phyloP scores from a whole-genome alignment of 2,797 vertebrate species.

The Mormyrops attenuatus region DNA sequence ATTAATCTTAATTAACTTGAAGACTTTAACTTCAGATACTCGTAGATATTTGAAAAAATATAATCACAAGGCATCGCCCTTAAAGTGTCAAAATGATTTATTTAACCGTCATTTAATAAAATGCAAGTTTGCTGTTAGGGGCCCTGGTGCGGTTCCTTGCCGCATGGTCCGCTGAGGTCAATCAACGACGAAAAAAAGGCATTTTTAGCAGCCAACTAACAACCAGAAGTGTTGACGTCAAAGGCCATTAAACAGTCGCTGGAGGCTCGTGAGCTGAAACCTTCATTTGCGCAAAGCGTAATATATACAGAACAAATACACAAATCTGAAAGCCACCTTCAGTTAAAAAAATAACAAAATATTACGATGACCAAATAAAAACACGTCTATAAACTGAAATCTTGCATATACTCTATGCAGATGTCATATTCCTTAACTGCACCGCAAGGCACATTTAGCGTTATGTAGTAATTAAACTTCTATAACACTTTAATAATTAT shows the following conservation, averaged over 20 bases:
- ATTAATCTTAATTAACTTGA: neutral
- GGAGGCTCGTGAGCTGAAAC: neutral
- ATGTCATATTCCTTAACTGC: neutral
- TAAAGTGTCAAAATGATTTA: constrained; percentile 9
- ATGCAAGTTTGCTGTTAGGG: neutral
- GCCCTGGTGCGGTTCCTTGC: neutral
- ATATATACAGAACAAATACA: neutral
- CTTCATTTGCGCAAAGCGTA: neutral
- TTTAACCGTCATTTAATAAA: constrained; percentile 10
- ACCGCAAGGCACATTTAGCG: neutral
- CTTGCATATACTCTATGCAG: neutral
- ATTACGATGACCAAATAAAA: neutral
- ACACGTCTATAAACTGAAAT: neutral
- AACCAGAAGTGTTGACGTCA: neutral
- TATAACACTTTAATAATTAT: neutral
- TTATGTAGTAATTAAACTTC: neutral
- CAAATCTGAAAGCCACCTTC: neutral
- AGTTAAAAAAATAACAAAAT: neutral
- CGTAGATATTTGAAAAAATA: neutral
- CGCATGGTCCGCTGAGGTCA: neutral
- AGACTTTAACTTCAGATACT: neutral
- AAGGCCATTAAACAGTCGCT: neutral
- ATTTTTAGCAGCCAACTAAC: constrained; percentile 2
- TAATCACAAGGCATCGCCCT: neutral
- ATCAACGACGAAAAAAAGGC: neutral